Evolutionary conservation across 2,797 vertebrate genomes (phyloP).

Genomic region (Sebastes aleutianus): DNA sequence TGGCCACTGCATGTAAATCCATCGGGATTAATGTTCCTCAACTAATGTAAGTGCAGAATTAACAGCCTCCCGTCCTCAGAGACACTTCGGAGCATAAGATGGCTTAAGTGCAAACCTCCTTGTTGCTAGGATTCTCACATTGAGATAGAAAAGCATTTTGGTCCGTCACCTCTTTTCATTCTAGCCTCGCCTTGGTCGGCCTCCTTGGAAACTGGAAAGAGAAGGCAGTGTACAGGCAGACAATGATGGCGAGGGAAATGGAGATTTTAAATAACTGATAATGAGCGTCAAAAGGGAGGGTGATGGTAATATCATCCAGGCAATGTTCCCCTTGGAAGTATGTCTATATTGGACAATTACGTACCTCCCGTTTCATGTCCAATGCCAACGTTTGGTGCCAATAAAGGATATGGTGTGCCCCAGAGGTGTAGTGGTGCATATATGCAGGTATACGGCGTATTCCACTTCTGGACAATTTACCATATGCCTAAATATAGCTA

Average conservation of each 20-base stretch:
- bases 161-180: constrained; percentile 21
- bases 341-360: background rate
- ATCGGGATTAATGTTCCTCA: constrained; percentile 72
- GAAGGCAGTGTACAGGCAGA: background rate
- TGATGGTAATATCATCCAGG: background rate
- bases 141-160: constrained; percentile 36
- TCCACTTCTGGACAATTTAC: background rate
- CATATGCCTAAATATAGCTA: background rate
- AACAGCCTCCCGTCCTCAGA: constrained; percentile 42
- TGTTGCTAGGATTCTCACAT: constrained; percentile 57
- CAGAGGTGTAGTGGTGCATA: background rate
- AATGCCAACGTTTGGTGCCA: background rate
- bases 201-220: constrained; percentile 30
- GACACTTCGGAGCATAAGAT: constrained; percentile 26
- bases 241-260: background rate
- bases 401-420: background rate
- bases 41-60: constrained; percentile 64
- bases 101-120: constrained; percentile 19
- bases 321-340: background rate
- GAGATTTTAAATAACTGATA: constrained; percentile 20
- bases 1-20: constrained; percentile 64
- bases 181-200: background rate
- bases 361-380: background rate
- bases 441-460: background rate
- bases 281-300: constrained; percentile 1